Percentiles rank a stretch among this genome's conserved stretches.
Evolutionary conservation across 2,113 vertebrate species (phyloP).

Genomic region (Todiramphus chloris): DNA sequence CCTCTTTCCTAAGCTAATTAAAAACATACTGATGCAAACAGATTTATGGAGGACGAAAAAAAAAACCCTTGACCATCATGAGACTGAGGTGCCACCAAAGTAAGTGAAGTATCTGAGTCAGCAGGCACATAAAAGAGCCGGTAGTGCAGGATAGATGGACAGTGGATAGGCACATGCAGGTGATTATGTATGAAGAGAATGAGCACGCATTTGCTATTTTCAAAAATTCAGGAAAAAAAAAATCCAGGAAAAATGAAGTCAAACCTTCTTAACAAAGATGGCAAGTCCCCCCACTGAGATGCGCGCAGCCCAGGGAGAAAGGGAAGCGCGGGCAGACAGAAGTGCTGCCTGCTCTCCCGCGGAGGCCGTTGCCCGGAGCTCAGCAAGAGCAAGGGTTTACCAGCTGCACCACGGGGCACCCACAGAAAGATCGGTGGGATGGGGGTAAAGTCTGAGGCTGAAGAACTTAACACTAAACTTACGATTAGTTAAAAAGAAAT

Average conservation of each 20-base stretch:
- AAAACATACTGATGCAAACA: background rate
- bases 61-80: rapidly evolving
- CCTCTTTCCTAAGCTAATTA: background rate
- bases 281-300: background rate
- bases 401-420: background rate
- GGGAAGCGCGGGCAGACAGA: background rate
- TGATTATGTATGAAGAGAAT: rapidly evolving
- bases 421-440: background rate
- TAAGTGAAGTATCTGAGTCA: background rate
- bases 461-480: background rate
- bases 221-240: background rate
- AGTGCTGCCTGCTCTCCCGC: background rate
- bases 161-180: background rate
- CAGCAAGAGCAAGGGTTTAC: background rate
- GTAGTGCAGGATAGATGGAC: background rate
- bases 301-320: background rate
- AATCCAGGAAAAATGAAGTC: background rate
- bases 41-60: background rate
- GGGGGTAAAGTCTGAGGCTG: background rate
- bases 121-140: background rate
- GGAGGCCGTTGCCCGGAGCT: background rate
- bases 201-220: background rate
- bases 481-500: conserved; percentile 5
- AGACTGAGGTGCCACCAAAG: background rate
- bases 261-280: background rate